phyloP scores from a whole-genome alignment of 2,888 invertebrate species.

The Ophioninae sp. region DNA sequence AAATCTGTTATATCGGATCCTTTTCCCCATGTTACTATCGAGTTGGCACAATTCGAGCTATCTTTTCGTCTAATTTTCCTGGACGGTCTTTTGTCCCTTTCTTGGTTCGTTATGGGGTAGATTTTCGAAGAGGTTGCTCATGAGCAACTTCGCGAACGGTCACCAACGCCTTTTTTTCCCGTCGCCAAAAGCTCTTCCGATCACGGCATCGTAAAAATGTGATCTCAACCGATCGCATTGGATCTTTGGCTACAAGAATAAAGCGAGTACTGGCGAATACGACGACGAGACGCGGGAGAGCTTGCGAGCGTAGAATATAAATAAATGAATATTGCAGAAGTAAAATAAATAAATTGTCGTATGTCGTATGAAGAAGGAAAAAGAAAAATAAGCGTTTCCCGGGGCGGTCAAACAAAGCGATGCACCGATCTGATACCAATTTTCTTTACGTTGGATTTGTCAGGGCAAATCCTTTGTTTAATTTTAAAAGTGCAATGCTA shows the following conservation, averaged over 20 bases:
- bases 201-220: background rate
- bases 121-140: background rate
- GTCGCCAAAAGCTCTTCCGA: background rate
- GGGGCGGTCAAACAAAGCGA: background rate
- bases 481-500: too few relatives aligned
- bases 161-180: constrained; percentile 23
- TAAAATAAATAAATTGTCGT: background rate
- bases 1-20: background rate
- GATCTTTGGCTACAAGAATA: background rate
- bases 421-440: background rate
- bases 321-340: background rate
- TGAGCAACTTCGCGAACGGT: constrained; percentile 18
- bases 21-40: background rate
- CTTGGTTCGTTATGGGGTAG: background rate
- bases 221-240: background rate
- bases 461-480: background rate
- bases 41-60: constrained; percentile 2
- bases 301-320: background rate
- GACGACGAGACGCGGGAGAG: constrained; percentile 8
- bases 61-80: constrained; percentile 13
- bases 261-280: constrained; percentile 29
- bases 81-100: background rate
- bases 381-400: background rate
- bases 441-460: background rate
- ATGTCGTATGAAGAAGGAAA: constrained; percentile 4